Evolutionary conservation across 92 coral and sea anemone genomes (phyloP), one percentile per base, ranked within the genome.

Genomic region (Scolanthus callimorphus): DNA sequence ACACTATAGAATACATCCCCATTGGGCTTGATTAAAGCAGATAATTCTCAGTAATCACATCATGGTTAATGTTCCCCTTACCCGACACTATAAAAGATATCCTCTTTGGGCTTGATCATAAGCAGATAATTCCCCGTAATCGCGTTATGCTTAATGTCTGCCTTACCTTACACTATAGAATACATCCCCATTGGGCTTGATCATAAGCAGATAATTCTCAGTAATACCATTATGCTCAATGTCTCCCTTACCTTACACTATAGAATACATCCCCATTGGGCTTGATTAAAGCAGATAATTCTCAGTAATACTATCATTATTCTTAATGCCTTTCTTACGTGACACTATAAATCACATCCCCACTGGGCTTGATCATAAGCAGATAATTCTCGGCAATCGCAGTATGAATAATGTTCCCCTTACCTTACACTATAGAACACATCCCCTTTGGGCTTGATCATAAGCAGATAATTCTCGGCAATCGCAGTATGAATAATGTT

Each of bases 221-320:
- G 98, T 92, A 4, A 96, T 92, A 13, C 88, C 98, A 3, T 92
- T 96, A 49, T 92, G 98, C n/a, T n/a, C n/a, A n/a, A n/a, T n/a
- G n/a, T n/a, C n/a, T n/a, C n/a, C n/a, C n/a, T 39, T 37, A 92
- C 98, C 98, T 76, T 31, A 92, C 96, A 25, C 98, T 92, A 63
- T 88, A 92, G 73, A 92, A 92, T 29, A 92, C 72, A 13, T 79
- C 75, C 27, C 98, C 98, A 60, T 90, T 81, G 2, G 91, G 94
- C 17, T 77, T 67, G 27, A 92, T 88, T 77, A 90, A 8, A 92
- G 82, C 38, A 92, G 59, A 56, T 92, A 92, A 39, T 92, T 92
- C 34, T 92, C 96, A 1, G 98, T 92, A 4, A 96, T 92, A 13
- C 88, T n/a, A n/a, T n/a, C 98, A 3, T 92, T 96, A 49, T 92